Evolutionary conservation across 2,888 invertebrate species (phyloP), one percentile per base, ranked within the genome.

Genomic region (Nudaria mundana): DNA sequence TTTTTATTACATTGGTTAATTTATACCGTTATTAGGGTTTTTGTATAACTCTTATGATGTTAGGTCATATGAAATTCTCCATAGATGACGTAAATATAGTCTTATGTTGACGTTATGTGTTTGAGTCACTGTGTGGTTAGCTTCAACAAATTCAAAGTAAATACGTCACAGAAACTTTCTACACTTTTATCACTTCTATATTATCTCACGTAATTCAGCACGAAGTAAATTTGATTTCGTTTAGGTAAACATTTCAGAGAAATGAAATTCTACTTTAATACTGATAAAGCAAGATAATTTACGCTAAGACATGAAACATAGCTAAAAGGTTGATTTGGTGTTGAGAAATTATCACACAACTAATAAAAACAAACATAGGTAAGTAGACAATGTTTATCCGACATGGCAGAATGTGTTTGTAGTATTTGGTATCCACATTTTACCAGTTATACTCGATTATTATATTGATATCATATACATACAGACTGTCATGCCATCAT

Each of bases 61-160:
- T 43, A 44, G 32, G 33, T 41, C 33, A 33, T 40, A 20, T 41
- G 33, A 46, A 48, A 60, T 55, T 61, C 49, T 37, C 43, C 37
- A 29, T 43, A 20, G 22, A 49, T 69, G 71, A 68, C 66, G 66
- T 63, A 56, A 59, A 52, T 55, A 37, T 24, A 39, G 41, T 50
- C 43, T 53, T 60, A 48, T 56, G 56, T 61, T 63, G 47, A 49
- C 57, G 51, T 51, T 59, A 51, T 56, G 47, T 58, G 49, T 40
- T 66, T 67, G 66, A 69, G 57, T 70, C 64, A 66, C 58, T 23
- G 8, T 11, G 5, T 48, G 54, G 39, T 55, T 65, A 61, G 63
- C n/a, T n/a, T 63, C 22, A 31, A 13, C 13, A 16, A 33, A 24
- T 15, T 33, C 22, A 15, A 24, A 33, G 15, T 33, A 8, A 24